Percentiles rank a stretch among this genome's conserved stretches.
These are phyloP conservation scores for Ctenomys sociabilis DNA, from an alignment of 2,113 vertebrate genomes.

Conservation along the genomic window DNA sequence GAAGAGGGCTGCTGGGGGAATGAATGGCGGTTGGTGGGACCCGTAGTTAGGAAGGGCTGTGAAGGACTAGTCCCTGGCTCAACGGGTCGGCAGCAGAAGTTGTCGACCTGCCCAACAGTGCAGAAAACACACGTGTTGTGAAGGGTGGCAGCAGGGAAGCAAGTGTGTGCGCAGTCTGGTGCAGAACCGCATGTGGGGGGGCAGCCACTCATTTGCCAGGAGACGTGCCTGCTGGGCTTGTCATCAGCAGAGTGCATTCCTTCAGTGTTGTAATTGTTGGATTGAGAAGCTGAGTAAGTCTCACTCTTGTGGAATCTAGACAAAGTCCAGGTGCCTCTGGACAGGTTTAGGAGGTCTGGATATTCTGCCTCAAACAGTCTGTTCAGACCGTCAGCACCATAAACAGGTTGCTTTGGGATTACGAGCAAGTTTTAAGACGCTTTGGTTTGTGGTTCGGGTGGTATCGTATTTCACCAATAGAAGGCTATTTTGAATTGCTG, in stretches of 20 bases:
- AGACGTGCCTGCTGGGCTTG: background rate
- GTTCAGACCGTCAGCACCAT: background rate
- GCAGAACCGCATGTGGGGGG: background rate
- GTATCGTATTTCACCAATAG: conserved; percentile 46
- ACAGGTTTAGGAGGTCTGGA: background rate
- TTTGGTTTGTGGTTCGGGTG: background rate
- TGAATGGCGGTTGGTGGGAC: fast-evolving
- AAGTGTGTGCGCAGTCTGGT: background rate
- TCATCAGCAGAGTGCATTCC: background rate
- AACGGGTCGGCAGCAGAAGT: background rate
- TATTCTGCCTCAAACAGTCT: background rate
- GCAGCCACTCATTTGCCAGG: background rate
- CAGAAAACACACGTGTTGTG: background rate
- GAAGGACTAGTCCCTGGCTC: background rate
- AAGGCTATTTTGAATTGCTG: background rate
- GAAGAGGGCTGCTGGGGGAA: background rate
- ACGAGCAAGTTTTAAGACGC: conserved; percentile 16
- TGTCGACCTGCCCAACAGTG: background rate
- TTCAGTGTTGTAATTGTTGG: background rate
- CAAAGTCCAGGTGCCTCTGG: background rate
- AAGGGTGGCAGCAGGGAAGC: background rate
- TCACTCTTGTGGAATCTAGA: background rate
- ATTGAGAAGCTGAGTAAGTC: background rate
- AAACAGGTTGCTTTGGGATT: background rate
- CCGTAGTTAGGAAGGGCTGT: background rate